Base-by-base conservation (phyloP, 2,888 invertebrate genomes). In the Octonoba sinensis region DNA sequence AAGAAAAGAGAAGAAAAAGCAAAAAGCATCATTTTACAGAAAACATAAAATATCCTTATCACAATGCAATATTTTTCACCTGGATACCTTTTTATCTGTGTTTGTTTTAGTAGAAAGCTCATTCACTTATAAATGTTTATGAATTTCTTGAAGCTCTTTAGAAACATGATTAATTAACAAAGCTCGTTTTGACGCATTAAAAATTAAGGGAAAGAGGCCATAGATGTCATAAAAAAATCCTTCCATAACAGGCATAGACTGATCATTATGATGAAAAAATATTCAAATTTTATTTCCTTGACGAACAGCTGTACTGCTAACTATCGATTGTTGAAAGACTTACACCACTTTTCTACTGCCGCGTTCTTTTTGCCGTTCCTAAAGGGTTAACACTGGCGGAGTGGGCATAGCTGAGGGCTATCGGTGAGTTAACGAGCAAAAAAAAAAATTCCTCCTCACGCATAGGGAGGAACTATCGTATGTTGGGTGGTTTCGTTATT, bases 381-480 rank as follows among this genome's bases (percentile, higher is more conserved):
- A 79, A 79, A 79, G 78, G 78, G 78, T 79, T 79, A 79, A 79
- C 62, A 72, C 60, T 44, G 67, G 72, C 75, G 60, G 51, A n/a
- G 27, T 20, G 62, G 11, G 67, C 27, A 44, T 49, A 27, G 79
- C 46, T 60, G 46, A 79, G 59, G 60, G 67, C 67, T 67, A 59
- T 69, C 78, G 66, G 47, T 72, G 66, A 70, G 71, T 78, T 36
- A 59, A 56, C 62, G 69, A 73, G 47, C 46, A 22, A 54, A 24
- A 51, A 60, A 51, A 77, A 77, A 71, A 75, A 47, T 64, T 59
- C 56, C 64, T 65, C 62, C 57, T 71, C n/a, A 64, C 71, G 64
- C 77, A 65, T 66, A 59, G 11, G 66, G 66, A 62, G 27, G 18
- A 46, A 20, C 36, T 59, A 36, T 60, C 60, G 60, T 44, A 59